Conservation (phyloP, 1,140 invertebrate species). For the Trichomalopsis sarcophagae region DNA sequence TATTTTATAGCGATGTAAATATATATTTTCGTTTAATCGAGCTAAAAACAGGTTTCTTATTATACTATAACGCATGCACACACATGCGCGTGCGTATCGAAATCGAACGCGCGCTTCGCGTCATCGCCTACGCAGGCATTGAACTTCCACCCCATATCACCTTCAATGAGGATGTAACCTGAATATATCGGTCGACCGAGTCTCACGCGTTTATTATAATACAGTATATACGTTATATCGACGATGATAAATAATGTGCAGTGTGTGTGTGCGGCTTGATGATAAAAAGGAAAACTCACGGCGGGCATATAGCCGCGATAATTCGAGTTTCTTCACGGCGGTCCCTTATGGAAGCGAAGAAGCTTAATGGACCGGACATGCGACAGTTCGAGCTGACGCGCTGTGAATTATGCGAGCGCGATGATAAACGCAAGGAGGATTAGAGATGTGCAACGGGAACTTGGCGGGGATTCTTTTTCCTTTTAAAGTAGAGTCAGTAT, state of each 20-base stretch:
- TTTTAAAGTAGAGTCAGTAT: background rate
- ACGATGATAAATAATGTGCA: slow-evolving; percentile 22
- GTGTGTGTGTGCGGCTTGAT: background rate
- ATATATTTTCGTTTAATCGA: background rate
- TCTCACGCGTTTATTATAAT: slow-evolving; percentile 17
- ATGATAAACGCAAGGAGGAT: slow-evolving; percentile 40
- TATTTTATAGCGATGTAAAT: background rate
- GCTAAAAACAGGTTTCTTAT: background rate
- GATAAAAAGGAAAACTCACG: background rate
- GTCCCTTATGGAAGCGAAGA: background rate
- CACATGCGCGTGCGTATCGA: background rate
- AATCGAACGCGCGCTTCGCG: slow-evolving; percentile 47
- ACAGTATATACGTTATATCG: background rate
- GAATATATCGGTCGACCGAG: slow-evolving; percentile 5
- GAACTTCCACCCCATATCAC: slow-evolving; percentile 15
- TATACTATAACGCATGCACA: too few species aligned
- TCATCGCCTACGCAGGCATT: slow-evolving; percentile 19
- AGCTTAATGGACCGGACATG: slow-evolving; percentile 35
- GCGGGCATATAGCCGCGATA: background rate
- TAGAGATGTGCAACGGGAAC: slow-evolving; percentile 11
- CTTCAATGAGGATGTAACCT: slow-evolving; percentile 12
- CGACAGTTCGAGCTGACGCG: slow-evolving; percentile 34
- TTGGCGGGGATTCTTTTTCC: background rate
- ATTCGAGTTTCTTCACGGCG: slow-evolving; percentile 6
- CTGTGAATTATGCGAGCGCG: slow-evolving; percentile 42